Evolutionary conservation across 1,140 invertebrate species (phyloP).

Genomic region (Megalopta genalis): DNA sequence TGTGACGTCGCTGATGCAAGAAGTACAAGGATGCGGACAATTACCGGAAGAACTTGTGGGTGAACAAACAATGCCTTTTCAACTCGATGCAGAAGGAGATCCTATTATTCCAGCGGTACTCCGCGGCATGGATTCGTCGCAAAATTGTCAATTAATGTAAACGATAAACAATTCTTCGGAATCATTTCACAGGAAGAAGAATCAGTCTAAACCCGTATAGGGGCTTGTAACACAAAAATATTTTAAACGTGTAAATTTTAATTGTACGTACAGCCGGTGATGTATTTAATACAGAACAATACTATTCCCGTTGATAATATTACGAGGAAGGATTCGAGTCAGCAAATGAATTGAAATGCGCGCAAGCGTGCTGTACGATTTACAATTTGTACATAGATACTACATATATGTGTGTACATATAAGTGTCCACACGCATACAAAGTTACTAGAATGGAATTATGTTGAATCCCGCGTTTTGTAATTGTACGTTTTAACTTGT

Average conservation of each 20-base stretch:
- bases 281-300: conserved; percentile 15
- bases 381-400: background rate
- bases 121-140: conserved; percentile 63
- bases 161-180: conserved; percentile 63
- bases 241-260: conserved; percentile 8
- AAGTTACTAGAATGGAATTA: background rate
- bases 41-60: conserved; percentile 92
- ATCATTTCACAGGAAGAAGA: background rate
- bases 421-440: background rate
- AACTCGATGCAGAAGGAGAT: conserved; percentile 68
- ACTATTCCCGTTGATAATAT: background rate
- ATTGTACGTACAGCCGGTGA: background rate
- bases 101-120: conserved; percentile 61
- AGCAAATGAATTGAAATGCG: conserved; percentile 17
- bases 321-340: background rate
- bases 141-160: conserved; percentile 76
- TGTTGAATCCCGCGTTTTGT: background rate
- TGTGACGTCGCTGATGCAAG: conserved; percentile 90
- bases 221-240: background rate
- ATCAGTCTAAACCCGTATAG: background rate
- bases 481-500: background rate
- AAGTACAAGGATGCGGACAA: conserved; percentile 92
- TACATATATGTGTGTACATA: background rate
- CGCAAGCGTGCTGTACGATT: background rate
- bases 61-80: conserved; percentile 80